Conservation (phyloP, 2,888 invertebrate species). For the Drosophila colorata region DNA sequence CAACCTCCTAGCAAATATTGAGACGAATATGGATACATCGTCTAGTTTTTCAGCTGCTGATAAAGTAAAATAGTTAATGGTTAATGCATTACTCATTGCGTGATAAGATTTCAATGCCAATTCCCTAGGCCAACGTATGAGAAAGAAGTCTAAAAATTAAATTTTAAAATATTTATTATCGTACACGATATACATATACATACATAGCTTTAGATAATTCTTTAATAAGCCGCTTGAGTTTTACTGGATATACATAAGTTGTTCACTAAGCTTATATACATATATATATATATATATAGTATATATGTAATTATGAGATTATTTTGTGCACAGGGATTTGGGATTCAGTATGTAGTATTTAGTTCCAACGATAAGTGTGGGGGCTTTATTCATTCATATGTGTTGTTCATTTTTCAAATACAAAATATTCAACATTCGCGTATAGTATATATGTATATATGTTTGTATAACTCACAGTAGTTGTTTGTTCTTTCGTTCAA, state of each 20-base stretch:
- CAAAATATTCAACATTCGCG: slow-evolving; percentile 74
- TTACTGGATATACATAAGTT: slow-evolving; percentile 69
- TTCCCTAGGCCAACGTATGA: too few relatives aligned
- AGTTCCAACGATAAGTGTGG: slow-evolving; percentile 53
- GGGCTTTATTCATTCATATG: slow-evolving; percentile 63
- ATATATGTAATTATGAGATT: slow-evolving; percentile 62
- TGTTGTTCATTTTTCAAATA: slow-evolving; percentile 59
- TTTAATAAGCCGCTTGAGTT: slow-evolving; percentile 53
- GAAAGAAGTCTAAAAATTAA: slow-evolving; percentile 1
- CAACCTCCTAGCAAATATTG: too few relatives aligned
- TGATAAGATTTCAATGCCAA: too few relatives aligned
- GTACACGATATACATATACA: slow-evolving; percentile 63
- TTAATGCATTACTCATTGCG: too few relatives aligned
- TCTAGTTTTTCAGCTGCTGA: too few relatives aligned
- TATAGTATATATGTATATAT: slow-evolving; percentile 41
- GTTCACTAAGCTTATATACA: slow-evolving; percentile 39
- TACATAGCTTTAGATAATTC: slow-evolving; percentile 52
- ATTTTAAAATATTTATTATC: slow-evolving; percentile 64
- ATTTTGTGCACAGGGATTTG: slow-evolving; percentile 46
- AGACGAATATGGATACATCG: too few relatives aligned
- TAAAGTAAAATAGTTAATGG: too few relatives aligned
- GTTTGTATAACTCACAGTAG: slow-evolving; percentile 46
- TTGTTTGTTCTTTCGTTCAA: slow-evolving; percentile 18
- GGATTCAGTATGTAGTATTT: slow-evolving; percentile 13
- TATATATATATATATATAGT: slow-evolving; percentile 21